Conservation (phyloP, 2,888 invertebrate genomes). For the Lycophotia porphyrea region DNA sequence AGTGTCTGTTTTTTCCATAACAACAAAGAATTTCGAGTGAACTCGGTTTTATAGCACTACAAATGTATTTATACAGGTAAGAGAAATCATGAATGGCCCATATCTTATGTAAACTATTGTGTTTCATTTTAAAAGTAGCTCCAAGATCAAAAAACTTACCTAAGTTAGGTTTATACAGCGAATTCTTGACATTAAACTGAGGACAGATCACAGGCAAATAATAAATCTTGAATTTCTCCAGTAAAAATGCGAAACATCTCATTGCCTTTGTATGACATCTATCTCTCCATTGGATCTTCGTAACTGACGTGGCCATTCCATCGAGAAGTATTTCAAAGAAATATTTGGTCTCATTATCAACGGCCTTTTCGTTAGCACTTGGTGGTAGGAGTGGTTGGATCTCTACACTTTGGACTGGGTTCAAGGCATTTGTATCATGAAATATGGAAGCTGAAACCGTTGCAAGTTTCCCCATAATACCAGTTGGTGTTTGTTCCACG, state of each 20-base stretch:
- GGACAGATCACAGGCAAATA: slow-evolving; percentile 98
- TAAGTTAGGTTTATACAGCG: slow-evolving; percentile 95
- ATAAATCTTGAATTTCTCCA: slow-evolving; percentile 97
- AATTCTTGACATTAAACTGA: slow-evolving; percentile 94
- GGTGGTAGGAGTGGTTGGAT: slow-evolving; percentile 95
- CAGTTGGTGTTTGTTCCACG: slow-evolving; percentile 87
- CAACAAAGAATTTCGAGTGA: too few species aligned
- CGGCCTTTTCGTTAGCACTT: slow-evolving; percentile 95
- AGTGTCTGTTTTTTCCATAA: neutral
- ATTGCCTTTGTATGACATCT: slow-evolving; percentile 94
- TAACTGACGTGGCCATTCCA: slow-evolving; percentile 97
- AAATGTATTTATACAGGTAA: neutral
- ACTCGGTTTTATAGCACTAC: neutral
- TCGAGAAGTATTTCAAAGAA: slow-evolving; percentile 97
- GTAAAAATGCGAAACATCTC: slow-evolving; percentile 96
- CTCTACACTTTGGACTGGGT: slow-evolving; percentile 95
- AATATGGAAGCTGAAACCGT: slow-evolving; percentile 92
- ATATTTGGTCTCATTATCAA: slow-evolving; percentile 95
- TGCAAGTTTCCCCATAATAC: slow-evolving; percentile 90
- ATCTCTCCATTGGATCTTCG: slow-evolving; percentile 97
- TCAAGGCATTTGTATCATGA: slow-evolving; percentile 93
- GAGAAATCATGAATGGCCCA: neutral
- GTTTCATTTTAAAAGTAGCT: neutral
- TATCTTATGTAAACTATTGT: neutral
- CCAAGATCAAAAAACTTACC: slow-evolving; percentile 84